Evolutionary conservation across 2,797 vertebrate species (phyloP), one percentile per base, ranked within the genome.

Genomic region (Esox lucius): DNA sequence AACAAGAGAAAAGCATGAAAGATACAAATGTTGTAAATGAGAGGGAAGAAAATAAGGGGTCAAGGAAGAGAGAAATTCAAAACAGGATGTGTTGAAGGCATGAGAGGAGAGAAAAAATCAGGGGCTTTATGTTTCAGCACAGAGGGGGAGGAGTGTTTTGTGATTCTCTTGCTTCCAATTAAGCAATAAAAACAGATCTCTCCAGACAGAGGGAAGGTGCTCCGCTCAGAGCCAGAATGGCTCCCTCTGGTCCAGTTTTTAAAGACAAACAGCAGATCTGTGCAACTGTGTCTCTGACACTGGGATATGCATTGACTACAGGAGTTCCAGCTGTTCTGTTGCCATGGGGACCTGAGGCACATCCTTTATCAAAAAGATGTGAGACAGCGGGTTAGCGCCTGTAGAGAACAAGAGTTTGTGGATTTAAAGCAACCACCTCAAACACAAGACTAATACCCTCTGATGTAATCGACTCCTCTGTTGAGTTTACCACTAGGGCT

Each of bases 171-270:
- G 49, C 83, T 83, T 86, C 90, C 89, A 93, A 92, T 94, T 93
- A 93, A 87, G 85, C 74, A 78, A 73, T 81, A 79, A 89, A 87
- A 88, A 82, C 85, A 80, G 53, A 85, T 81, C 84, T 85, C 75
- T 74, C 75, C 78, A 85, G 87, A 83, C 76, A 68, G 78, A 42
- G 79, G 78, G 76, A 75, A 83, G 86, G 75, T 78, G 72, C 76
- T 90, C 85, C 79, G 78, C 86, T 90, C 86, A 84, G 84, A 88
- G 86, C 80, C 75, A 56, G 49, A 89, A 91, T 88, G 84, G 78
- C 81, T 93, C 92, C 91, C 91, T 74, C 83, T 78, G 87, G 91
- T 84, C 89, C 87, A 89, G 89, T 92, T 92, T 90, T 83, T 81
- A 71, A 73, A 84, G 84, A 92, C 85, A 85, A 87, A 89, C 85